phyloP scores from a whole-genome alignment of 1,140 invertebrate species.

The Euura saliciscinereae region DNA sequence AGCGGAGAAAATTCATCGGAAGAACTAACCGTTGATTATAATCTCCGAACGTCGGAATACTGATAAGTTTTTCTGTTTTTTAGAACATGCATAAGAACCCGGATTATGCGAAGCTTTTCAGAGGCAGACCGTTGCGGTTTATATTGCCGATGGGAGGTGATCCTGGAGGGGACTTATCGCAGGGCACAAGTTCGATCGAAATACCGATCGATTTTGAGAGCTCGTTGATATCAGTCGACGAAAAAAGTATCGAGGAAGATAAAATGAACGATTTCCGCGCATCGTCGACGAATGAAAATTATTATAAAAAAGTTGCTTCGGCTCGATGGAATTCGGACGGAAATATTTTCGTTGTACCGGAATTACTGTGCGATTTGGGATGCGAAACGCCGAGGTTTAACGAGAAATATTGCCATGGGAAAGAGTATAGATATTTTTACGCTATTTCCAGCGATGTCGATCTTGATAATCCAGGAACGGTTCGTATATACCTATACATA shows the following conservation, averaged over 20 bases:
- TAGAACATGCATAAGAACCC: constrained; percentile 79
- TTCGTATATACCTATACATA: constrained; percentile 51
- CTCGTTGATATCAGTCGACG: constrained; percentile 14
- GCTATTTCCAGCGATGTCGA: constrained; percentile 88
- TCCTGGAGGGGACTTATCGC: constrained; percentile 20
- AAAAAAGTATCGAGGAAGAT: neutral
- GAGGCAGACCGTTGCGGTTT: constrained; percentile 76
- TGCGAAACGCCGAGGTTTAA: constrained; percentile 86
- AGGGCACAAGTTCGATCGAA: constrained; percentile 59
- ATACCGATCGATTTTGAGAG: constrained; percentile 41
- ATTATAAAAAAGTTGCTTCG: constrained; percentile 54
- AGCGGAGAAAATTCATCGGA: too few species aligned
- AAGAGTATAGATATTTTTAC: constrained; percentile 84
- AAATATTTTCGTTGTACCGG: constrained; percentile 65
- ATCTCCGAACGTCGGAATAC: too few species aligned
- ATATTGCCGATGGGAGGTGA: constrained; percentile 65
- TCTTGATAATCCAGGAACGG: constrained; percentile 77
- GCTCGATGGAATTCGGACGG: constrained; percentile 59
- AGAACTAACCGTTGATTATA: too few species aligned
- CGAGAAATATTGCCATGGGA: constrained; percentile 72
- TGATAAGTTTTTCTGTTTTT: constrained; percentile 22
- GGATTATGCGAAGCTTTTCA: constrained; percentile 79
- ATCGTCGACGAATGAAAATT: neutral
- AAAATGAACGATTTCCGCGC: neutral
- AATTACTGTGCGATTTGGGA: constrained; percentile 74